Conservation (phyloP, 2,113 vertebrate species). For the Sturnus vulgaris region DNA sequence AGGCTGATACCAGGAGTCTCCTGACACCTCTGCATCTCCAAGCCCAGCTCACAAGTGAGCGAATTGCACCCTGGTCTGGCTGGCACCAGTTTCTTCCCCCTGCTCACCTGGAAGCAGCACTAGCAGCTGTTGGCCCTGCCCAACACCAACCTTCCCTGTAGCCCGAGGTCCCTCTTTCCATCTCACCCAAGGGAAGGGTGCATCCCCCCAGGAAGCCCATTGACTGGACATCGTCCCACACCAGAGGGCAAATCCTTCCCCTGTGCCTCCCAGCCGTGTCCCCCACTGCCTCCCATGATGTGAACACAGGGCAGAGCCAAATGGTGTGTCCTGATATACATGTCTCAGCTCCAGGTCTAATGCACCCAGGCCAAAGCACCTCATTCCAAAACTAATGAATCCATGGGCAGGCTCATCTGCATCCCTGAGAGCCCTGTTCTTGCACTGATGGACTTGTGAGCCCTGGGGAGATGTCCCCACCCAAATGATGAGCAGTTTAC, state of each 20-base stretch:
- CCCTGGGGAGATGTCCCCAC: not conserved
- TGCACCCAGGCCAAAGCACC: no score
- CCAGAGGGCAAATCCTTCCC: not conserved
- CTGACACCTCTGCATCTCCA: not conserved
- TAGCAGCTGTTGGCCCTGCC: not conserved
- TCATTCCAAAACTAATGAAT: not conserved
- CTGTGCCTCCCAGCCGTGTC: not conserved
- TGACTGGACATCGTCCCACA: not conserved
- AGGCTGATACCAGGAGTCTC: not conserved
- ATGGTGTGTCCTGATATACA: rapidly evolving
- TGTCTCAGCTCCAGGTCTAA: not conserved
- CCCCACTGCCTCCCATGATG: not conserved
- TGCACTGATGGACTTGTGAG: not conserved
- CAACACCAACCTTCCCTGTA: not conserved
- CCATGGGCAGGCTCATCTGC: not conserved
- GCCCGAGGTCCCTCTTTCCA: not conserved
- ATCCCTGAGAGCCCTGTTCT: rapidly evolving
- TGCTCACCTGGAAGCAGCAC: not conserved
- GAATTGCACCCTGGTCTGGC: not conserved
- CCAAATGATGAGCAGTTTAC: not conserved
- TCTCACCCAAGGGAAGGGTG: not conserved
- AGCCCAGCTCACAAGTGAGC: not conserved
- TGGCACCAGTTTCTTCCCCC: not conserved
- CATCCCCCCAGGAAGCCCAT: not conserved
- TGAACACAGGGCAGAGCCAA: not conserved